Evolutionary conservation across 2,888 invertebrate species (phyloP).

Genomic region (Candidula unifasciata): DNA sequence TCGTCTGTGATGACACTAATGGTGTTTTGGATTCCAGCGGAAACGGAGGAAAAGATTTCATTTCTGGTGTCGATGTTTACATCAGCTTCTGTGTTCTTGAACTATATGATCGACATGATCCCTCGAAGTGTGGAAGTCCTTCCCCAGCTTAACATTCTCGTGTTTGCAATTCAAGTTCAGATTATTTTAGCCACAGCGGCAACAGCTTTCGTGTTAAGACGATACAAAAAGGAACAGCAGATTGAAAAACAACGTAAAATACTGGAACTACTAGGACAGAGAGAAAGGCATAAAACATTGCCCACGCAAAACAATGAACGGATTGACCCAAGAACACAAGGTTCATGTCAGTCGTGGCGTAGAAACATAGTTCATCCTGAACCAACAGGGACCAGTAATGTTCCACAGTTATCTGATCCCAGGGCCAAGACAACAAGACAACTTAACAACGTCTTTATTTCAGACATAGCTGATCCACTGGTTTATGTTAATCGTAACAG

Average conservation of each 20-base stretch:
- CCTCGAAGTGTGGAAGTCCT: slow-evolving; percentile 33
- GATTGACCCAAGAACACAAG: too few species aligned
- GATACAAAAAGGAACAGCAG: slow-evolving; percentile 14
- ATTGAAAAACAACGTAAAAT: background rate
- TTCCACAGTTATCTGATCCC: background rate
- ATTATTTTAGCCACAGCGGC: slow-evolving; percentile 38
- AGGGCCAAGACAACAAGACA: background rate
- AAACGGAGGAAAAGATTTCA: slow-evolving; percentile 31
- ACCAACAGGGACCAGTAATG: background rate
- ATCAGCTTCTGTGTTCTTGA: slow-evolving; percentile 39
- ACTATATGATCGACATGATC: slow-evolving; percentile 33
- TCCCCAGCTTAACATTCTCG: slow-evolving; percentile 31
- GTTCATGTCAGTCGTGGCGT: too few species aligned
- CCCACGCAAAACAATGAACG: background rate
- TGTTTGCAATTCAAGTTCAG: slow-evolving; percentile 29
- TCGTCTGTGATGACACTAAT: slow-evolving; percentile 41
- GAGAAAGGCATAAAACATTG: background rate
- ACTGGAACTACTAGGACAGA: too few species aligned
- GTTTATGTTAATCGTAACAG: background rate
- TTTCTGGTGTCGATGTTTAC: slow-evolving; percentile 39
- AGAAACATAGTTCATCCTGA: background rate
- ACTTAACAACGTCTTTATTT: background rate
- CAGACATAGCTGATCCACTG: background rate
- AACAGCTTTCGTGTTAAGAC: slow-evolving; percentile 26
- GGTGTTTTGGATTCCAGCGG: slow-evolving; percentile 41